Conservation (phyloP, 2,888 invertebrate genomes). For the Ischnus inquisitorius region DNA sequence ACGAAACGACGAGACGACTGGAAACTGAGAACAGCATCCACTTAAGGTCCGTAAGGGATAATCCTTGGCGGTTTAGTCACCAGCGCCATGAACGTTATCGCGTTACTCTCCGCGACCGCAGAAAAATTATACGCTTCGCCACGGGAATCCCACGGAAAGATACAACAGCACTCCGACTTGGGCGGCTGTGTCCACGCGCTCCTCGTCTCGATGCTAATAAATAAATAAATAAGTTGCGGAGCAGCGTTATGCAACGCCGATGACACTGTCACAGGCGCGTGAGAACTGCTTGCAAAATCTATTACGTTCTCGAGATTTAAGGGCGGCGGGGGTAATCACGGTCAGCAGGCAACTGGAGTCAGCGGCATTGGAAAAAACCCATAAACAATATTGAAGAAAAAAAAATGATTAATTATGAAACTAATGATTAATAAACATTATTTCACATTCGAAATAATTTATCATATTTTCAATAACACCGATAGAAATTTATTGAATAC, state of each 20-base stretch:
- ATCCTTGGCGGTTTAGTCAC: conserved; percentile 61
- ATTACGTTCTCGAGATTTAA: conserved; percentile 33
- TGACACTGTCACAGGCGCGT: conserved; percentile 13
- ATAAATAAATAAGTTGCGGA: conserved; percentile 23
- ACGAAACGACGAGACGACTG: conserved; percentile 36
- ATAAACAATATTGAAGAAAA: not conserved
- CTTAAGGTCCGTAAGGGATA: conserved; percentile 42
- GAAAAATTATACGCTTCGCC: conserved; percentile 49
- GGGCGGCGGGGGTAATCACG: not conserved
- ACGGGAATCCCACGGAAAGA: conserved; percentile 29
- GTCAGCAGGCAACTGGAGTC: not conserved
- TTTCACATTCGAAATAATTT: too few relatives aligned
- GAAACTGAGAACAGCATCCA: conserved; percentile 45
- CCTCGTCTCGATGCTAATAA: not conserved
- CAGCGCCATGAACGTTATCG: conserved; percentile 52
- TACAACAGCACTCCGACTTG: not conserved
- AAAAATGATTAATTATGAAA: too few relatives aligned
- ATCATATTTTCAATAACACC: not conserved
- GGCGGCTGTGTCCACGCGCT: not conserved
- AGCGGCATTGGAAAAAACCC: not conserved
- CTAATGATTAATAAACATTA: too few relatives aligned
- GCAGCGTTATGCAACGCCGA: conserved; percentile 49
- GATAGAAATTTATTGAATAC: not conserved
- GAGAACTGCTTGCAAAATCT: conserved; percentile 39
- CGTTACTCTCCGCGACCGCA: conserved; percentile 58